Evolutionary conservation across 1,140 invertebrate genomes (phyloP).

Genomic region (Leptinotarsa texana): DNA sequence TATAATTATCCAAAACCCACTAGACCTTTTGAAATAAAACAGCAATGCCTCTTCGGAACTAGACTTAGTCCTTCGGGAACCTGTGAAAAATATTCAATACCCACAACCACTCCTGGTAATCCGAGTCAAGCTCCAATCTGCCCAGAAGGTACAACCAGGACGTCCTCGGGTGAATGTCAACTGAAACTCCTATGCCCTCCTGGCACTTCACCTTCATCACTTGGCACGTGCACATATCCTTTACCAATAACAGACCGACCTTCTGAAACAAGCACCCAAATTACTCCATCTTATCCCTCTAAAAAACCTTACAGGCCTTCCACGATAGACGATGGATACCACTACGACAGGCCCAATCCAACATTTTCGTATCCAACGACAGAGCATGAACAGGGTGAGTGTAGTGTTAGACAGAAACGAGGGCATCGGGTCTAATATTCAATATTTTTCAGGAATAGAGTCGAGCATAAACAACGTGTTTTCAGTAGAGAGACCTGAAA

Average conservation of each 20-base stretch:
- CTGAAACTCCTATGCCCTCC: constrained; percentile 13
- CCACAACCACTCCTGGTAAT: not conserved
- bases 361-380: constrained; percentile 19
- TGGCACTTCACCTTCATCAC: constrained; percentile 20
- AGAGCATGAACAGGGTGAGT: not conserved
- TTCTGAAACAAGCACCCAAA: constrained; percentile 19
- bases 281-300: constrained; percentile 26
- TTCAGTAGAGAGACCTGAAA: not conserved
- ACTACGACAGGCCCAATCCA: constrained; percentile 32
- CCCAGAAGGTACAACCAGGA: constrained; percentile 7
- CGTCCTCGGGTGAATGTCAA: constrained; percentile 13
- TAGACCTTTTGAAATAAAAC: constrained; percentile 20
- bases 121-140: not conserved
- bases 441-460: not conserved
- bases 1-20: constrained; percentile 22
- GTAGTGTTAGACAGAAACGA: not conserved
- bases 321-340: constrained; percentile 26
- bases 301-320: constrained; percentile 27
- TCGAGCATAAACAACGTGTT: not conserved
- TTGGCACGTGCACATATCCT: constrained; percentile 17
- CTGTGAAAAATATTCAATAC: constrained; percentile 20
- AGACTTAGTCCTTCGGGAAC: constrained; percentile 16
- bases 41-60: constrained; percentile 27
- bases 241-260: constrained; percentile 9
- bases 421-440: not conserved